Percentiles rank a stretch among this genome's conserved stretches.
Conservation (phyloP, 92 coral and sea anemone genomes). For the Palythoa grandiflora region DNA sequence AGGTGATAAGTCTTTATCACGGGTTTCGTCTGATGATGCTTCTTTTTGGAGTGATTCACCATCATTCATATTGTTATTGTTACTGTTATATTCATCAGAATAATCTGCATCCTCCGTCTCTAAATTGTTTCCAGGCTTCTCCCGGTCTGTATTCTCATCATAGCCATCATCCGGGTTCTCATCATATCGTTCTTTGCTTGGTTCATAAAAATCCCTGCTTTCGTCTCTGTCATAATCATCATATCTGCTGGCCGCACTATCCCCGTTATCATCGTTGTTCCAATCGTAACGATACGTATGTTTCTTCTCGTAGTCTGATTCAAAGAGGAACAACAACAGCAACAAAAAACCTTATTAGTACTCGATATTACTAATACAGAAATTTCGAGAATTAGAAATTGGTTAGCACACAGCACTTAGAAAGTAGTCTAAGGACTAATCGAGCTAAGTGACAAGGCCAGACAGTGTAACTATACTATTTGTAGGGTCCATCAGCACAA, state of each 20-base stretch:
- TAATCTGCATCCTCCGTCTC: background rate
- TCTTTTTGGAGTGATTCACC: background rate
- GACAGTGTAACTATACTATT: too few species aligned
- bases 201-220: background rate
- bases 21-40: background rate
- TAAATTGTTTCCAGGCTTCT: background rate
- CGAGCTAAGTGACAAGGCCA: too few species aligned
- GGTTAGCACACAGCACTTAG: too few species aligned
- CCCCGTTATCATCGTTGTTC: constrained; percentile 13
- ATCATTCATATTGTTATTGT: background rate
- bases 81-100: background rate
- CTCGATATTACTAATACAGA: too few species aligned
- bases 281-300: constrained; percentile 14
- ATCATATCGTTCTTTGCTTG: background rate
- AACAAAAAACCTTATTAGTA: background rate
- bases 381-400: too few species aligned
- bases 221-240: background rate
- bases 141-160: background rate
- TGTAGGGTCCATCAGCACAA: too few species aligned
- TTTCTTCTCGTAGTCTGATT: constrained; percentile 26
- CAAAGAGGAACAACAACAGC: background rate
- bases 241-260: background rate
- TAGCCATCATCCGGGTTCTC: constrained; percentile 33
- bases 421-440: too few species aligned
- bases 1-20: background rate